Percentiles rank a stretch among this genome's conserved stretches.
These are phyloP conservation scores for Zaprionus davidi DNA, from an alignment of 1,140 invertebrate genomes.

Conservation along the genomic window DNA sequence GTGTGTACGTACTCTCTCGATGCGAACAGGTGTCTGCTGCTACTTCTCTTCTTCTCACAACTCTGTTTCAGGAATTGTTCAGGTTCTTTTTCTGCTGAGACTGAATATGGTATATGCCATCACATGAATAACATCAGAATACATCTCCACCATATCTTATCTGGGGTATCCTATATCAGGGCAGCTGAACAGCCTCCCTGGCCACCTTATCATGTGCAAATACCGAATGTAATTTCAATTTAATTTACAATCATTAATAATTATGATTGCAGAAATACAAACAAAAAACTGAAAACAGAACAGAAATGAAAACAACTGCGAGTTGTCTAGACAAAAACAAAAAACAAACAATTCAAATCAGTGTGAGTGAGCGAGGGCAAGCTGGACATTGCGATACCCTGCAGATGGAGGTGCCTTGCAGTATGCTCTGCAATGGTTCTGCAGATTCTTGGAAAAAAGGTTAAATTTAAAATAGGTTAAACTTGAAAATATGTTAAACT, in stretches of 20 bases:
- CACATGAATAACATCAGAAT: background rate
- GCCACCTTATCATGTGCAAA: background rate
- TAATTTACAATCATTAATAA: constrained; percentile 25
- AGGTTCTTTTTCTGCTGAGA: background rate
- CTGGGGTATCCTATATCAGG: background rate
- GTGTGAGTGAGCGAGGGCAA: background rate
- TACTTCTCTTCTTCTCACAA: background rate
- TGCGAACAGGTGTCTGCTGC: background rate
- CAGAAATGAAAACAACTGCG: constrained; percentile 4
- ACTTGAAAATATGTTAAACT: too few species aligned
- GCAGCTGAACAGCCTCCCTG: background rate
- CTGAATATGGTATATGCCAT: background rate
- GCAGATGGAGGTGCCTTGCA: background rate
- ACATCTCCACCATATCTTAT: background rate
- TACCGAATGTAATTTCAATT: constrained; percentile 1
- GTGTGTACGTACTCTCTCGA: background rate
- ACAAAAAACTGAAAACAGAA: background rate
- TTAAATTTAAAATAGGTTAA: too few species aligned
- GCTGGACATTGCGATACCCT: background rate
- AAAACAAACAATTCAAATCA: constrained; percentile 25
- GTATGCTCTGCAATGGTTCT: background rate
- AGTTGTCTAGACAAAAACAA: constrained; percentile 21
- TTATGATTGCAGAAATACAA: constrained; percentile 36
- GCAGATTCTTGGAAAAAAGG: background rate
- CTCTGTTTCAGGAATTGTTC: background rate